phyloP scores from a whole-genome alignment of 1,140 invertebrate genomes.

The Pectinophora gossypiella region DNA sequence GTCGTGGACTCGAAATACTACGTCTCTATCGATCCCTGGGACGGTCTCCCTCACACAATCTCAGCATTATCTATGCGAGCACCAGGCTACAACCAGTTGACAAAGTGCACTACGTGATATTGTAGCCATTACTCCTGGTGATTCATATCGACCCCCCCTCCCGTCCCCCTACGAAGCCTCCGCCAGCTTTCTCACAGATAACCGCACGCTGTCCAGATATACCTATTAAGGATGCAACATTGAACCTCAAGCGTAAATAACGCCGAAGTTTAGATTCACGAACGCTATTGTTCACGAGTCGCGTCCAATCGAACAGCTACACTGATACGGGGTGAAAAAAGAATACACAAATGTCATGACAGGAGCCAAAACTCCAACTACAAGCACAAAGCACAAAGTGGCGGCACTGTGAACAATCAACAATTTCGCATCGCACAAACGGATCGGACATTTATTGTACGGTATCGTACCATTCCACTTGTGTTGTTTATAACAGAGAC shows the following conservation, averaged over 20 bases:
- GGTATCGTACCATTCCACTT: conserved; percentile 69
- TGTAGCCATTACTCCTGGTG: conserved; percentile 69
- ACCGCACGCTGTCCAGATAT: conserved; percentile 63
- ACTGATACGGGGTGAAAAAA: conserved; percentile 12
- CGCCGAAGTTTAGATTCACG: conserved; percentile 31
- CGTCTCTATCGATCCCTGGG: conserved; percentile 18
- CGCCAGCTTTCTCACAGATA: conserved; percentile 54
- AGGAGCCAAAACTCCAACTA: conserved; percentile 45
- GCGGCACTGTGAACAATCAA: conserved; percentile 60
- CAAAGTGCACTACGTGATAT: conserved; percentile 74
- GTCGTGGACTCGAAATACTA: conserved; percentile 11
- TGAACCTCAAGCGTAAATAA: conserved; percentile 41
- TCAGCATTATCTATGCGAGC: conserved; percentile 66
- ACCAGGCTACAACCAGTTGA: conserved; percentile 68
- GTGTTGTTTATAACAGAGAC: conserved; percentile 71
- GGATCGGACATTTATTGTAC: conserved; percentile 70
- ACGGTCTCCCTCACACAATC: conserved; percentile 58
- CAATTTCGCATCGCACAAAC: conserved; percentile 59
- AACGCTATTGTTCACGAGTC: conserved; percentile 25
- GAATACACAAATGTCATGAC: conserved; percentile 43
- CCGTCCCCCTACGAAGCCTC: conserved; percentile 24
- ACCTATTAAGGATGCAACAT: conserved; percentile 61
- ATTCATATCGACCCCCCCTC: conserved; percentile 58
- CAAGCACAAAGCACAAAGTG: conserved; percentile 29
- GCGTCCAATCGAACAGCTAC: conserved; percentile 2